A percentile compares a stretch with the other conserved stretches of the same genome.
Conservation (phyloP, 2,888 invertebrate genomes). For the Caradrina kadenii region DNA sequence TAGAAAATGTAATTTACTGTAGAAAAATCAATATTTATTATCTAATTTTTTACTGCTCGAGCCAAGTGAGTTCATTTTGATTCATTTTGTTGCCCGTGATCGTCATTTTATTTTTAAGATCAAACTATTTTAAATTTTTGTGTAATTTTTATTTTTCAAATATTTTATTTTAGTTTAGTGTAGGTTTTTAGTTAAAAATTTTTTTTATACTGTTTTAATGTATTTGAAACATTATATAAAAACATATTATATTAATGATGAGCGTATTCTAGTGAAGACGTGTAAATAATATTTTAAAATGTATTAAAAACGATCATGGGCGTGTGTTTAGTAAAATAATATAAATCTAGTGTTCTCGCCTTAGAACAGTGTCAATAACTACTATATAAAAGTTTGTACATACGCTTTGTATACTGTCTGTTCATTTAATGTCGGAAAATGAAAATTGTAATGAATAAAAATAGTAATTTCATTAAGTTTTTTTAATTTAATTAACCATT, state of each 20-base stretch:
- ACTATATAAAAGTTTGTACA: conserved; percentile 71
- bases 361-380: conserved; percentile 79
- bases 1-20: conserved; percentile 48
- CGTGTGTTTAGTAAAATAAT: conserved; percentile 48
- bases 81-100: conserved; percentile 18
- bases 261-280: conserved; percentile 5
- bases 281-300: conserved; percentile 49
- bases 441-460: conserved; percentile 72
- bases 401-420: conserved; percentile 78
- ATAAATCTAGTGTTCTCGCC: conserved; percentile 69
- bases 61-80: conserved; percentile 18
- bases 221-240: neutral
- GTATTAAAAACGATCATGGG: conserved; percentile 38
- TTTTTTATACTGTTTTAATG: no score
- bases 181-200: neutral
- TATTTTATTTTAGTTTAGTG: neutral
- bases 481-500: conserved; percentile 39
- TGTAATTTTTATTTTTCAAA: neutral
- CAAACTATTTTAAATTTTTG: neutral
- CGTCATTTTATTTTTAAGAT: neutral
- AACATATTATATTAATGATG: conserved; percentile 9
- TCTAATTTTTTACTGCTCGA: conserved; percentile 32
- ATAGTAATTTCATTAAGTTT: conserved; percentile 61
- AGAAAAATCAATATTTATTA: conserved; percentile 16
- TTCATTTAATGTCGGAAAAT: conserved; percentile 69